Base-by-base conservation (phyloP, 2,113 vertebrate species). In the Rattus norvegicus region DNA sequence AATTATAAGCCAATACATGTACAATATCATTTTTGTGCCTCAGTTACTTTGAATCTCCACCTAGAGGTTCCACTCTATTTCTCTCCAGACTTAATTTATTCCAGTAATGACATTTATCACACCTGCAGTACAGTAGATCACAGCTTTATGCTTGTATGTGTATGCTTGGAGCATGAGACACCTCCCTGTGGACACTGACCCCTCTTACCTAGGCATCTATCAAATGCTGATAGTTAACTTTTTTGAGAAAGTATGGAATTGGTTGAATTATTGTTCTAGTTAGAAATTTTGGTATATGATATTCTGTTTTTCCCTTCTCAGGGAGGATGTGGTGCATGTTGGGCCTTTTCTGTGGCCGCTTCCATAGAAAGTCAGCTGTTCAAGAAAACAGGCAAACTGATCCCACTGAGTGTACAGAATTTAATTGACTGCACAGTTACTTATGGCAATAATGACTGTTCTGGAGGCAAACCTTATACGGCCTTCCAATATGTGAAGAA, bases 381-480 rank as follows among this genome's bases (percentile, higher is more conserved):
- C 97, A 98, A 98, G 96, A 99, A 99, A 98, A 98, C 98, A 0
- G 99, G 99, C 14, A 98, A 67, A 30, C 98, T 99, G 95, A 98
- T 99, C 88, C 99, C 99, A 0, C 97, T 99, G 96, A 99, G 99
- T 91, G 99, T 99, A 65, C 99, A 99, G 98, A 99, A 99, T 97
- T 98, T 99, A 94, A 98, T 99, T 91, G 99, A 99, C 95, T 99
- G 99, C 73, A 99, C 99, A 95, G 90, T 86, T 22, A 88, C 13
- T 47, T 99, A 99, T 97, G 99, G 99, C 87, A 99, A 99, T 89
- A 94, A 98, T 73, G 99, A 99, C 79, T 99, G 99, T 95, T 98
- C 96, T 4, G 99, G 99, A 0, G 99, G n/a, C 98, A 99, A 9
- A 99, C 97, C 98, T 99, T 85, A 63, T 65, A 0, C 7, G 95